A percentile compares a stretch with the other conserved stretches of the same genome.
phyloP scores from a whole-genome alignment of 1,140 invertebrate species.

The Rhopalosiphum padi region DNA sequence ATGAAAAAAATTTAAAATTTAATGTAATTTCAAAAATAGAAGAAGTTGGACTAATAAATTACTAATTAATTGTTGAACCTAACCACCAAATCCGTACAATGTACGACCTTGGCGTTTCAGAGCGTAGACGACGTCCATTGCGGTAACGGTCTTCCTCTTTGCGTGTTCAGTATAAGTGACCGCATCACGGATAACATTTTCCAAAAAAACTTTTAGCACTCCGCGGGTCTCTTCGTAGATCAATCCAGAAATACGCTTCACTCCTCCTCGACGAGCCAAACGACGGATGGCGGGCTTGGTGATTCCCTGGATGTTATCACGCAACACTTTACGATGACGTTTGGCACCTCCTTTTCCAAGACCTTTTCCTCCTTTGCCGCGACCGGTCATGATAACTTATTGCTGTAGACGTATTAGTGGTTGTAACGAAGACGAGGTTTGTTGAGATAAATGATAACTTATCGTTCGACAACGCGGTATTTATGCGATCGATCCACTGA shows the following conservation, averaged over 20 bases:
- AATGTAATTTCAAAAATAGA: too few relatives aligned
- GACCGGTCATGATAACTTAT: background rate
- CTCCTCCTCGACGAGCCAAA: background rate
- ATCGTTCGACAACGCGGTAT: too few relatives aligned
- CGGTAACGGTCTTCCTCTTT: too few relatives aligned
- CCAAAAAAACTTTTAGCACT: background rate
- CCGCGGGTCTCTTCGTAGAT: background rate
- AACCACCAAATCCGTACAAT: background rate
- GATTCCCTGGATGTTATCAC: too few relatives aligned
- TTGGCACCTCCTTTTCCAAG: background rate
- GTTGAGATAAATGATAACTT: too few relatives aligned
- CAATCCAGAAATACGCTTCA: background rate
- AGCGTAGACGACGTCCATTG: too few relatives aligned
- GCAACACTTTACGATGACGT: too few relatives aligned
- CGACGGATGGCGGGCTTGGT: background rate
- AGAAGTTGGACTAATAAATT: too few relatives aligned
- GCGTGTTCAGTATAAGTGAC: background rate
- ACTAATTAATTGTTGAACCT: background rate
- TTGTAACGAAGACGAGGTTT: too few relatives aligned
- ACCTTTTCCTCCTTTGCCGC: slow-evolving; percentile 71
- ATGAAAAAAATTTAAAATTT: too few relatives aligned
- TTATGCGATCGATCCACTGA: too few relatives aligned
- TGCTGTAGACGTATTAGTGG: slow-evolving; percentile 58
- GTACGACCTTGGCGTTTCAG: background rate
- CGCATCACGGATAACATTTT: background rate